A percentile compares a stretch with the other conserved stretches of the same genome.
These are phyloP conservation scores for Zaprionus lachaisei DNA, from an alignment of 1,140 invertebrate species.

Conservation along the genomic window DNA sequence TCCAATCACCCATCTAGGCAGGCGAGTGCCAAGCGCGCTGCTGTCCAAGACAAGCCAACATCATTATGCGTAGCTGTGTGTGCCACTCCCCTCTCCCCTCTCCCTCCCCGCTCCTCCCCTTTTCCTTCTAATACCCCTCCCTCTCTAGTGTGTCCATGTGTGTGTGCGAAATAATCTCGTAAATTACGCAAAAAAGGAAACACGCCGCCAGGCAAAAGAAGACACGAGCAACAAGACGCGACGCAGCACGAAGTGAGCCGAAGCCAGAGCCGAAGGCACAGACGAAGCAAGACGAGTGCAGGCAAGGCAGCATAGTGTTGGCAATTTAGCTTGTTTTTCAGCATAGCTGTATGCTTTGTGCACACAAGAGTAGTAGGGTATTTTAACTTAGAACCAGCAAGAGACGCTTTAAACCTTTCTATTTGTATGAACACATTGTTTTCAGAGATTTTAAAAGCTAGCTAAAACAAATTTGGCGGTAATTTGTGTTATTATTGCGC, in stretches of 20 bases:
- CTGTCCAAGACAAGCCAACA: conserved; percentile 81
- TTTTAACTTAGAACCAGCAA: no score
- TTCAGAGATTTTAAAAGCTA: no score
- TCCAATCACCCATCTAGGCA: conserved; percentile 32
- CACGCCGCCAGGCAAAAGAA: conserved; percentile 57
- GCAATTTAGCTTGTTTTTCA: no score
- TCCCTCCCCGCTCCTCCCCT: not conserved
- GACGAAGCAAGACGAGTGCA: not conserved
- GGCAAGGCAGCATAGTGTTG: not conserved
- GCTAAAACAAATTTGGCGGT: no score
- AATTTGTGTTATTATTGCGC: no score
- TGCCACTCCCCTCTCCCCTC: not conserved
- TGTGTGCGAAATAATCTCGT: conserved; percentile 81
- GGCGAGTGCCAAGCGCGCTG: conserved; percentile 26
- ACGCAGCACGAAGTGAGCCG: conserved; percentile 14
- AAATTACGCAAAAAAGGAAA: conserved; percentile 82
- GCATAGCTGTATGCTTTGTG: no score
- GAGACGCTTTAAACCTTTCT: no score
- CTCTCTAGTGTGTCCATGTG: conserved; percentile 20
- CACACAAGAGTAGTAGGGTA: no score
- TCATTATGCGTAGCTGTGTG: conserved; percentile 81
- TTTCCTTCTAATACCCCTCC: conserved; percentile 28
- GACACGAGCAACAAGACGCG: conserved; percentile 6
- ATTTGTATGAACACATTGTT: no score
- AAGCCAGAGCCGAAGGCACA: conserved; percentile 16